These are phyloP conservation scores for Phenganax subtilis DNA, from an alignment of 92 coral and sea anemone genomes.

Conservation along the genomic window DNA sequence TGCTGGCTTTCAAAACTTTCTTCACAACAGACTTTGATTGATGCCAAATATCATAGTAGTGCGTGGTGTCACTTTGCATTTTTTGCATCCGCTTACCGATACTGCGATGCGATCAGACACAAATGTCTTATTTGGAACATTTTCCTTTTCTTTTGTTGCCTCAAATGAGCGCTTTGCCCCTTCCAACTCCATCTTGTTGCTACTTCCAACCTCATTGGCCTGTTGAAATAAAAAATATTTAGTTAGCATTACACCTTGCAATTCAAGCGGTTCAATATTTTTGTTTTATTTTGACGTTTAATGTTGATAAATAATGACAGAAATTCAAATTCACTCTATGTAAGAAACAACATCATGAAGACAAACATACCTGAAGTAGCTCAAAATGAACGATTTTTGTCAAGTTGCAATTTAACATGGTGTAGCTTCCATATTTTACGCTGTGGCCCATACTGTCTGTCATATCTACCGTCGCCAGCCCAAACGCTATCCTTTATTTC, in stretches of 20 bases:
- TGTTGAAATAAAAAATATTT: neutral
- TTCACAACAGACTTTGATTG: constrained; percentile 31
- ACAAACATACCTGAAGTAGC: constrained; percentile 20
- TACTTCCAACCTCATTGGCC: constrained; percentile 1
- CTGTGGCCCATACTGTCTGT: constrained; percentile 27
- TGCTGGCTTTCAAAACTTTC: neutral
- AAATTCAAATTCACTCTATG: neutral
- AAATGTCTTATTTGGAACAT: constrained; percentile 22
- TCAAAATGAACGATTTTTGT: constrained; percentile 14
- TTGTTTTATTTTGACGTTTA: neutral
- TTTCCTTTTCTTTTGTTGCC: neutral
- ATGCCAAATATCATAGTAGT: constrained; percentile 46
- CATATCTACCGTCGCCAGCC: constrained; percentile 22
- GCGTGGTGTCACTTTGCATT: constrained; percentile 4
- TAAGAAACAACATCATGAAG: neutral
- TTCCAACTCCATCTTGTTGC: constrained; percentile 1
- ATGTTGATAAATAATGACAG: neutral
- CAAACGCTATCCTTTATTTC: constrained; percentile 10
- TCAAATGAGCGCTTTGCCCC: constrained; percentile 24
- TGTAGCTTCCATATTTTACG: constrained; percentile 6
- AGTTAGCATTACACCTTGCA: neutral
- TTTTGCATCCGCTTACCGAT: constrained; percentile 38
- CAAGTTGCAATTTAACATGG: constrained; percentile 17
- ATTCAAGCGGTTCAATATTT: neutral
- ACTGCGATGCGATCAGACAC: constrained; percentile 32